A percentile compares a stretch with the other conserved stretches of the same genome.
phyloP scores from a whole-genome alignment of 2,797 vertebrate genomes.

The Balearica regulorum region DNA sequence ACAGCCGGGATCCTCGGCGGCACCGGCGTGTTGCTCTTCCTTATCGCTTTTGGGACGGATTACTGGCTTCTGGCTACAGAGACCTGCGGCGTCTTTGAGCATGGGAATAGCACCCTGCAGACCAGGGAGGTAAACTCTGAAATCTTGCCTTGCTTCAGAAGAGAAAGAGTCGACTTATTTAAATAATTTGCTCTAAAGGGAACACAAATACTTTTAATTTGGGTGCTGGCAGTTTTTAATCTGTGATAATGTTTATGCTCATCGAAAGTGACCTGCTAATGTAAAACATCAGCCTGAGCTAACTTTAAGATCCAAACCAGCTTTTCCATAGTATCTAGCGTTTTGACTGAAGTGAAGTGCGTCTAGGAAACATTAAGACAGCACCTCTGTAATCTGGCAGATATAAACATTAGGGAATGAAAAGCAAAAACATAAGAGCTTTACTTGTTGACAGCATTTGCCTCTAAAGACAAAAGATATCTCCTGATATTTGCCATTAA shows the following conservation, averaged over 20 bases:
- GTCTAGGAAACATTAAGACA: neutral
- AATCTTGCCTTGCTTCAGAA: neutral
- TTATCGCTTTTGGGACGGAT: slow-evolving; percentile 84
- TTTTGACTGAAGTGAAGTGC: neutral
- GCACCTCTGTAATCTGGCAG: neutral
- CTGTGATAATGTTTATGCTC: neutral
- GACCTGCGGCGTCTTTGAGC: slow-evolving; percentile 66
- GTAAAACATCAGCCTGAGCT: neutral
- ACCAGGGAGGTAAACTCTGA: slow-evolving; percentile 25
- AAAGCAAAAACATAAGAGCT: slow-evolving; percentile 5
- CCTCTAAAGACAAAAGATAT: slow-evolving; percentile 5
- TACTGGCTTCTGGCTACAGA: slow-evolving; percentile 88
- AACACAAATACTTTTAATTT: no score
- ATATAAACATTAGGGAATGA: neutral
- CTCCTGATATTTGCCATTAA: neutral
- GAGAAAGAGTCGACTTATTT: neutral
- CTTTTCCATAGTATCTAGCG: neutral
- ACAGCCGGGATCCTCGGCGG: slow-evolving; percentile 78
- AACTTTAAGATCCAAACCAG: neutral
- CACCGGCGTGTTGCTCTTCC: slow-evolving; percentile 80
- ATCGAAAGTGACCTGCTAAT: neutral
- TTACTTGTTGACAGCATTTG: slow-evolving; percentile 21
- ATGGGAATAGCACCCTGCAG: slow-evolving; percentile 15
- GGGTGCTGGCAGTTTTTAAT: neutral
- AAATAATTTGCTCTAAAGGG: no score